phyloP scores from a whole-genome alignment of 2,888 invertebrate genomes.

The Eucriotettix oculatus region DNA sequence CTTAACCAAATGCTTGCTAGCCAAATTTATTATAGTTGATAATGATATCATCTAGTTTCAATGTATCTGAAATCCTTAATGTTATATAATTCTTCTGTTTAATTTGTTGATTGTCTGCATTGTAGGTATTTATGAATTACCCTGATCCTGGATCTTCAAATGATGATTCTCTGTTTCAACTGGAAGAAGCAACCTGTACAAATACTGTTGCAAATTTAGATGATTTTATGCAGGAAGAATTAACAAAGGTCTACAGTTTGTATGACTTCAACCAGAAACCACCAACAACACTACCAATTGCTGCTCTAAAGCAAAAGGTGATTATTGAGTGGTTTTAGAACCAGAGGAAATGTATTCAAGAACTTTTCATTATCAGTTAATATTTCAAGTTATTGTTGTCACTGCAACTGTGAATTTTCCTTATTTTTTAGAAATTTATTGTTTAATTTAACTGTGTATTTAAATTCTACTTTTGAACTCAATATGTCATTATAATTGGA shows the following conservation, averaged over 20 bases:
- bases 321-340: not conserved
- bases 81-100: not conserved
- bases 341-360: too few relatives aligned
- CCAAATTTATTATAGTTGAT: too few relatives aligned
- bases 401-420: not conserved
- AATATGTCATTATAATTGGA: too few relatives aligned
- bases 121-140: not conserved
- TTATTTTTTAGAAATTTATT: not conserved
- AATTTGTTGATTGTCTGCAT: not conserved
- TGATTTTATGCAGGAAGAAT: conserved; percentile 13
- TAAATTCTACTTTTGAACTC: too few relatives aligned
- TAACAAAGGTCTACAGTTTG: conserved; percentile 20
- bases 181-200: not conserved
- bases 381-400: not conserved
- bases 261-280: conserved; percentile 22
- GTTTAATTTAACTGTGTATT: too few relatives aligned
- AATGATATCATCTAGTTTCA: too few relatives aligned
- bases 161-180: not conserved
- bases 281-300: conserved; percentile 19
- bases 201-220: not conserved
- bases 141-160: not conserved
- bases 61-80: too few relatives aligned
- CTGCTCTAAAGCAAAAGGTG: conserved; percentile 15
- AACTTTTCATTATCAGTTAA: not conserved
- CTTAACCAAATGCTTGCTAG: too few relatives aligned